Percentiles rank a stretch among this genome's conserved stretches.
phyloP scores from a whole-genome alignment of 1,140 invertebrate genomes.

The Orius insidiosus region DNA sequence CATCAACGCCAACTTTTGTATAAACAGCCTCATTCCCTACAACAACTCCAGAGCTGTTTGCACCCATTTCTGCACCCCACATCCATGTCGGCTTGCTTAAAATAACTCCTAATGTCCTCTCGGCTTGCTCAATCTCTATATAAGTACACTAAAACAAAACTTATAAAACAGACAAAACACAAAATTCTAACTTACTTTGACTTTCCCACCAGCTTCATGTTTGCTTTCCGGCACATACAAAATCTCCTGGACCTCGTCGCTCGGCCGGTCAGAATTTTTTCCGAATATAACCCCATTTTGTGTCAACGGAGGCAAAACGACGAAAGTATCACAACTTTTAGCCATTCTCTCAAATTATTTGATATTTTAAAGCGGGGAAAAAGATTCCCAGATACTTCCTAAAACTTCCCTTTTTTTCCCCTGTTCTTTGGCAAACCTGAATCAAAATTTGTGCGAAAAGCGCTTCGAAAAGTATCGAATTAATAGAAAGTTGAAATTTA shows the following conservation, averaged over 20 bases:
- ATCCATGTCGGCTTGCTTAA: constrained; percentile 60
- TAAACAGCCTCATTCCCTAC: constrained; percentile 59
- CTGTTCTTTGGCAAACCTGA: no score
- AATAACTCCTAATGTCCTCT: constrained; percentile 40
- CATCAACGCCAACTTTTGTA: constrained; percentile 38
- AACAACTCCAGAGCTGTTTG: constrained; percentile 51
- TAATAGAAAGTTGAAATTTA: no score
- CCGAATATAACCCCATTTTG: constrained; percentile 44
- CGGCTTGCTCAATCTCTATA: constrained; percentile 43
- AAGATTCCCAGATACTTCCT: no score
- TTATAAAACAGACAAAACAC: background rate
- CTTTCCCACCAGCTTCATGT: constrained; percentile 23
- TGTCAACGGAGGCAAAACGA: constrained; percentile 47
- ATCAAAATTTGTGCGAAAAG: no score
- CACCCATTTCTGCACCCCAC: constrained; percentile 70
- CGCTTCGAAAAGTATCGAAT: no score
- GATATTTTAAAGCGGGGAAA: no score
- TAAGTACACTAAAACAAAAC: constrained; percentile 51
- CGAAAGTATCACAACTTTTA: constrained; percentile 44
- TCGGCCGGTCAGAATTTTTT: constrained; percentile 56
- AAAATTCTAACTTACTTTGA: constrained; percentile 28
- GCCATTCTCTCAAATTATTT: no score
- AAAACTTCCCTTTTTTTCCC: no score
- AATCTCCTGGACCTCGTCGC: constrained; percentile 55
- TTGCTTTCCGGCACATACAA: constrained; percentile 35